Evolutionary conservation across 2,113 vertebrate genomes (phyloP).

Genomic region (Platysternon megacephalum): DNA sequence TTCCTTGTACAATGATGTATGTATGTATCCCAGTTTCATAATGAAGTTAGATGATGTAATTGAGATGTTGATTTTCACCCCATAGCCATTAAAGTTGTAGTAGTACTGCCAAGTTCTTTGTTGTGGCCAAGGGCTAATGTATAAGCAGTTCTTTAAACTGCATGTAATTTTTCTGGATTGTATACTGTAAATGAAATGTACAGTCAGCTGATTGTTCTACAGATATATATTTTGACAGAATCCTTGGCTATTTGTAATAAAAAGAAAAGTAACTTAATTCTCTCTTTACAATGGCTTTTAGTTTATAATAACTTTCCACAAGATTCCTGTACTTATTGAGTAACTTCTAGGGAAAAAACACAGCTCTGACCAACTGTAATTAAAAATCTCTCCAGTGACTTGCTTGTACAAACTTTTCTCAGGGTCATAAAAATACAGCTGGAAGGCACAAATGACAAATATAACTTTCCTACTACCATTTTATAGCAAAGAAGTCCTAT

Average conservation of each 20-base stretch:
- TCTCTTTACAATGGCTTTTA: constrained; percentile 40
- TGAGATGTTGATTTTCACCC: constrained; percentile 33
- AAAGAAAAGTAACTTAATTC: constrained; percentile 66
- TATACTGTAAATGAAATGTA: constrained; percentile 79
- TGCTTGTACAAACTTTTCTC: constrained; percentile 57
- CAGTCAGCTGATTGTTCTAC: constrained; percentile 74
- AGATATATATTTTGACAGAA: constrained; percentile 77
- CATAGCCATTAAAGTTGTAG: constrained; percentile 52
- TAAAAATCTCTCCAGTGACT: constrained; percentile 34
- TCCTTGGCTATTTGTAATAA: constrained; percentile 77
- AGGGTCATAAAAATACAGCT: constrained; percentile 52
- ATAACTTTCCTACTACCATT: background rate
- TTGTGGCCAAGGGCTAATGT: constrained; percentile 73
- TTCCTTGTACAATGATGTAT: constrained; percentile 55
- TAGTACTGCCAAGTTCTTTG: constrained; percentile 65
- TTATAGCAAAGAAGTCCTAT: background rate
- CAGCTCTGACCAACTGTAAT: constrained; percentile 11
- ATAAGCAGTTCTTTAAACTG: constrained; percentile 58
- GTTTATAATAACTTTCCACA: constrained; percentile 23
- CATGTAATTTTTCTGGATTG: constrained; percentile 53
- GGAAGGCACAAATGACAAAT: constrained; percentile 49
- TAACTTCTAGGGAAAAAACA: background rate
- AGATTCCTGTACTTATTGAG: constrained; percentile 25
- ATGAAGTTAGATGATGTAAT: constrained; percentile 49
- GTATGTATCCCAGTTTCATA: constrained; percentile 37